A percentile compares a stretch with the other conserved stretches of the same genome.
Evolutionary conservation across 2,797 vertebrate genomes (phyloP).

Genomic region (Anisognathus igniventris): DNA sequence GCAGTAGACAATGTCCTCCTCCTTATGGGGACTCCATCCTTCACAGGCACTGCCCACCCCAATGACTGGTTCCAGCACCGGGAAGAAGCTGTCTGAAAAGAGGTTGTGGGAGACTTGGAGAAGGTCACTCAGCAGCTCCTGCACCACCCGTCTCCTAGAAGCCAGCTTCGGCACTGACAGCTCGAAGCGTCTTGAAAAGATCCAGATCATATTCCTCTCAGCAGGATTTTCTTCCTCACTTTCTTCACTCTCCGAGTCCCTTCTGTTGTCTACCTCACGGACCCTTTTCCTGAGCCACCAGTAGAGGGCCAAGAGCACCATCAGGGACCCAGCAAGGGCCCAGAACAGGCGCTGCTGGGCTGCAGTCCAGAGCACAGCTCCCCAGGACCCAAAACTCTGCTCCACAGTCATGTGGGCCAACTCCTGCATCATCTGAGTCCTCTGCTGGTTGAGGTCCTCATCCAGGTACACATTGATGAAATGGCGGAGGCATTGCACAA

Average conservation of each 20-base stretch:
- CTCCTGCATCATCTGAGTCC: neutral
- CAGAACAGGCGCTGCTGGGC: neutral
- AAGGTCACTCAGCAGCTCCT: neutral
- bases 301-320: neutral
- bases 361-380: fast-evolving
- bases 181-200: neutral
- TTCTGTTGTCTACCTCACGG: fast-evolving
- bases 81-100: neutral
- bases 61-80: neutral
- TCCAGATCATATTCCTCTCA: neutral
- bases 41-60: neutral
- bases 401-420: fast-evolving
- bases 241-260: neutral
- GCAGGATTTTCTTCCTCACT: neutral
- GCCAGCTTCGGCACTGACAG: neutral
- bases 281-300: neutral
- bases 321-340: fast-evolving
- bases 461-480: neutral
- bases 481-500: neutral
- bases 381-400: fast-evolving
- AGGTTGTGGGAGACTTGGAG: fast-evolving
- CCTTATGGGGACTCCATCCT: neutral
- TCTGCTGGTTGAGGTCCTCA: neutral
- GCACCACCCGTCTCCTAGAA: neutral
- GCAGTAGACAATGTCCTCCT: neutral